Conservation (phyloP, 2,113 vertebrate species). For the Corythaeola cristata region DNA sequence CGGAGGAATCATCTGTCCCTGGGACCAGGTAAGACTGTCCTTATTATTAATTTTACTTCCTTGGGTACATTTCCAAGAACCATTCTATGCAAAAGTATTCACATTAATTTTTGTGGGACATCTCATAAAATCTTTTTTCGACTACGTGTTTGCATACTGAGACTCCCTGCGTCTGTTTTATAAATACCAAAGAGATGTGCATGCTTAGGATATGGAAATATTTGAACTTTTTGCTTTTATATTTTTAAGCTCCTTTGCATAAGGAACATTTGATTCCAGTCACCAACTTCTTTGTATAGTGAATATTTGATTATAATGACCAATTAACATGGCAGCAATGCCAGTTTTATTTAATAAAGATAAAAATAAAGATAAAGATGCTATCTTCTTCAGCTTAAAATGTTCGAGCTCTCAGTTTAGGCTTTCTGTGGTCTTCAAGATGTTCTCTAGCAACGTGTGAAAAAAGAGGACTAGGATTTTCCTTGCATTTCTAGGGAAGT, state of each 20-base stretch:
- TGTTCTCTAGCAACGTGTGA: background rate
- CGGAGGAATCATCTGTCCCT: slow-evolving; percentile 92
- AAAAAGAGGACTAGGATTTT: background rate
- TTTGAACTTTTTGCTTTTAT: background rate
- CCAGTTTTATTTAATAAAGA: background rate
- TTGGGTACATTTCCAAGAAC: background rate
- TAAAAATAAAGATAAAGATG: too few species aligned
- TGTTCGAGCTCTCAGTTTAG: background rate
- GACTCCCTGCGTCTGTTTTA: background rate
- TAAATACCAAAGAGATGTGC: background rate
- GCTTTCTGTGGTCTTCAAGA: background rate
- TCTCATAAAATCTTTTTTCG: background rate
- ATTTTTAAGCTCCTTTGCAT: background rate
- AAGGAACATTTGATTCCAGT: background rate
- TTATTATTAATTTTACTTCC: background rate
- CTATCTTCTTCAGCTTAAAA: background rate
- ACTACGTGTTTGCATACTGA: background rate
- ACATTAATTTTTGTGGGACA: background rate
- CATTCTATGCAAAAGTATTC: background rate
- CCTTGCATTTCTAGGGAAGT: background rate
- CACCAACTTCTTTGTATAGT: background rate
- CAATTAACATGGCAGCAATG: background rate
- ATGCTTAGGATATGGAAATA: background rate
- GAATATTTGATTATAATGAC: background rate
- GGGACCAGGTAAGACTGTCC: slow-evolving; percentile 91